Conservation (phyloP, 2,888 invertebrate genomes). For the Plutella xylostella region DNA sequence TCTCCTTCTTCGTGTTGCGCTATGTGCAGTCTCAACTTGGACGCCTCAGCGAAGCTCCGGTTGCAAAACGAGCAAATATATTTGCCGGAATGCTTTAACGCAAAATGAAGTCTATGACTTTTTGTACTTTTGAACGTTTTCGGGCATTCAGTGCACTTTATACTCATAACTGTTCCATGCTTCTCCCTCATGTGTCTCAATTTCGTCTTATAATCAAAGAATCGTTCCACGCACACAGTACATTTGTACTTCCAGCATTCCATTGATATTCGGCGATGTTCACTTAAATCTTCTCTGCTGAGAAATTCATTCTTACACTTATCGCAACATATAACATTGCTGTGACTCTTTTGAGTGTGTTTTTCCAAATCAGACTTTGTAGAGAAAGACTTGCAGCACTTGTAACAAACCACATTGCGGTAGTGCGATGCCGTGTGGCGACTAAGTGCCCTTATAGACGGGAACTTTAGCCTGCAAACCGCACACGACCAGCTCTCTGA, state of each 20-base stretch:
- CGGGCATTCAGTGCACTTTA: background rate
- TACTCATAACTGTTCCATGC: background rate
- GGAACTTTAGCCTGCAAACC: slow-evolving; percentile 5
- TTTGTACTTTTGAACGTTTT: background rate
- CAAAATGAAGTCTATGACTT: slow-evolving; percentile 2
- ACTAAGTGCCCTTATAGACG: slow-evolving; percentile 14
- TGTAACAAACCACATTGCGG: slow-evolving; percentile 17
- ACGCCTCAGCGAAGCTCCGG: slow-evolving; percentile 22
- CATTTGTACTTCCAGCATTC: slow-evolving; percentile 38
- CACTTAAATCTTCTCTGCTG: background rate
- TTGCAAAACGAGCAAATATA: slow-evolving; percentile 30
- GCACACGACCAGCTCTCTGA: slow-evolving; percentile 5
- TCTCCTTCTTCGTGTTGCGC: no score
- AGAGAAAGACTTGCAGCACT: slow-evolving; percentile 19
- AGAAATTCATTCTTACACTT: background rate
- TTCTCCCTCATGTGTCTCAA: slow-evolving; percentile 3
- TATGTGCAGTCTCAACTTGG: background rate
- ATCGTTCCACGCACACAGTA: slow-evolving; percentile 34
- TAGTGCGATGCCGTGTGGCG: slow-evolving; percentile 18
- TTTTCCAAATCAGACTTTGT: no score
- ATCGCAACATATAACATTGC: background rate
- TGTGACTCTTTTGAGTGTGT: background rate
- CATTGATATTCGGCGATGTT: slow-evolving; percentile 29
- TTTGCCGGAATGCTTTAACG: background rate
- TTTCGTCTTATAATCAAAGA: slow-evolving; percentile 18